A percentile compares a stretch with the other conserved stretches of the same genome.
phyloP scores from a whole-genome alignment of 2,797 vertebrate species.

The Alosa sapidissima region DNA sequence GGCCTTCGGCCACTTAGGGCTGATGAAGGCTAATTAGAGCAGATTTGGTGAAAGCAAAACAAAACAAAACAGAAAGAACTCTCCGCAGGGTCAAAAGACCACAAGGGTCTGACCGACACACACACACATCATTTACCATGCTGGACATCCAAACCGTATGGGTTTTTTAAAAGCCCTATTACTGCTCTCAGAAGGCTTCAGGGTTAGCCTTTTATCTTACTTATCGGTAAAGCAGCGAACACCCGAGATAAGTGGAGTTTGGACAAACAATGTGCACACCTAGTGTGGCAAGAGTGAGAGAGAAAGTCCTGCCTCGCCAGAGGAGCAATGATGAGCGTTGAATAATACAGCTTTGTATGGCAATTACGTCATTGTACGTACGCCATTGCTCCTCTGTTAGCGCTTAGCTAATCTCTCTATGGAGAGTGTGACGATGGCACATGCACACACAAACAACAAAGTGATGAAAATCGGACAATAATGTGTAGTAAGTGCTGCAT shows the following conservation, averaged over 20 bases:
- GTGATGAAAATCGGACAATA: conserved; percentile 29
- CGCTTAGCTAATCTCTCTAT: not conserved
- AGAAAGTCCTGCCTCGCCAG: not conserved
- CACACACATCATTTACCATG: no score
- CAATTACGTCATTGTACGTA: not conserved
- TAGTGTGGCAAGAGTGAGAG: not conserved
- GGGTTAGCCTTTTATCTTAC: not conserved
- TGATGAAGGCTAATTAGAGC: conserved; percentile 29
- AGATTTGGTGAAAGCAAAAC: not conserved
- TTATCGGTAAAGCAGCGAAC: not conserved
- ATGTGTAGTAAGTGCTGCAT: conserved; percentile 29
- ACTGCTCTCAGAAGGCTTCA: not conserved
- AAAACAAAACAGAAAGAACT: not conserved
- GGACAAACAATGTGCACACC: not conserved
- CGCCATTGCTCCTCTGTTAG: not conserved
- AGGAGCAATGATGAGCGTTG: not conserved
- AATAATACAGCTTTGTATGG: not conserved
- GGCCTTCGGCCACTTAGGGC: conserved; percentile 51
- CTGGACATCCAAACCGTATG: not conserved
- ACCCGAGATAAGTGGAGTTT: not conserved
- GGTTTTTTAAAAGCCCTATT: not conserved
- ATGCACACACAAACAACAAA: not conserved
- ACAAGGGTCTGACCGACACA: not conserved
- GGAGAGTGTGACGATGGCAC: not conserved
- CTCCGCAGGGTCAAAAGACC: not conserved